Conservation (phyloP, 1,140 invertebrate species). For the Drosophila albomicans region DNA sequence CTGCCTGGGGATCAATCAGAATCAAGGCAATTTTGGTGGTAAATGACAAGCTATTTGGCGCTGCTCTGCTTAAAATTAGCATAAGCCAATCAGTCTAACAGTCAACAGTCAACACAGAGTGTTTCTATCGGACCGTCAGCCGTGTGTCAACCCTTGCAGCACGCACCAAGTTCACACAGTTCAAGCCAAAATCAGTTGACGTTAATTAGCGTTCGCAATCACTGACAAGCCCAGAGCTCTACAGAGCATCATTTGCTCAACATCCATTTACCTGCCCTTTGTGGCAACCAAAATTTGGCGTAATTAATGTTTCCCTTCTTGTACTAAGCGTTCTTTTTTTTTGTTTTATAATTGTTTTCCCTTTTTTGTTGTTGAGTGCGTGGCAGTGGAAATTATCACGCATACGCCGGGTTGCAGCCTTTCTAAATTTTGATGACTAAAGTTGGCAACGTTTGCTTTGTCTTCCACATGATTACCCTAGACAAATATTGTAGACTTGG, state of each 20-base stretch:
- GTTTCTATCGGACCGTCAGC: background rate
- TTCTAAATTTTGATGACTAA: conserved; percentile 56
- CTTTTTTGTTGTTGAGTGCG: conserved; percentile 3
- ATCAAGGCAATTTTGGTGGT: conserved; percentile 14
- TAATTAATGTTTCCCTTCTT: conserved; percentile 56
- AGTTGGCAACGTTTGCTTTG: conserved; percentile 42
- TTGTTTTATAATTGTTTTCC: conserved; percentile 18
- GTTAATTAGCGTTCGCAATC: conserved; percentile 66
- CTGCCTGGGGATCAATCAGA: conserved; percentile 17
- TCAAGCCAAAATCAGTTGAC: conserved; percentile 35
- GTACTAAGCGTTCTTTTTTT: background rate
- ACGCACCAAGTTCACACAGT: background rate
- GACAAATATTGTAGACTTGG: conserved; percentile 32
- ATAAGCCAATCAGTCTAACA: conserved; percentile 61
- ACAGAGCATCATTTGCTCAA: background rate
- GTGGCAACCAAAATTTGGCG: conserved; percentile 33
- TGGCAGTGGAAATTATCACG: conserved; percentile 52
- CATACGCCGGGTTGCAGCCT: conserved; percentile 39
- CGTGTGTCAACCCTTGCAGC: conserved; percentile 13
- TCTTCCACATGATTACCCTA: conserved; percentile 38
- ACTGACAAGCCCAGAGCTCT: conserved; percentile 32
- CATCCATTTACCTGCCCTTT: conserved; percentile 26
- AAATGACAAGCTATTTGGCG: conserved; percentile 50
- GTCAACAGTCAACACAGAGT: conserved; percentile 6
- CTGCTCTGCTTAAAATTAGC: conserved; percentile 58